Evolutionary conservation across 2,888 invertebrate genomes (phyloP).

Genomic region (Nephrotoma guestfalica): DNA sequence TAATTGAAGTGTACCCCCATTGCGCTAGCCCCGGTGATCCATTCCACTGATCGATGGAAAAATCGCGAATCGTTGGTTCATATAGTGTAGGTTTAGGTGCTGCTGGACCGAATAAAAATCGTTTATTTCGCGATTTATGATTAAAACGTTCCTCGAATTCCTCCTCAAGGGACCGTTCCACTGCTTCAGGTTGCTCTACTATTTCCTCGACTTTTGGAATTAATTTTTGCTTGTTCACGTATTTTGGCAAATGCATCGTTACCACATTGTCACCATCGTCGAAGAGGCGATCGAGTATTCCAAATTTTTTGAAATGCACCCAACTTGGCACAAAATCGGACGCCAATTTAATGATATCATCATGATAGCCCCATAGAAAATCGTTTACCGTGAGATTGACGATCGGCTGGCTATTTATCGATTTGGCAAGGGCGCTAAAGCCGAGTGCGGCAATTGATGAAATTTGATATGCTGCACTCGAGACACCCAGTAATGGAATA

Average conservation of each 20-base stretch:
- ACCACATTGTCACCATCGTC: constrained; percentile 45
- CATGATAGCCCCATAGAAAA: constrained; percentile 72
- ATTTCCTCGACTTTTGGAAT: not conserved
- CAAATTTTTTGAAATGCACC: constrained; percentile 66
- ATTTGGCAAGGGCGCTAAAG: constrained; percentile 40
- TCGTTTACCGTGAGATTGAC: constrained; percentile 49
- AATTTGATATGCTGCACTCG: constrained; percentile 22
- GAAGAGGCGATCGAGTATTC: constrained; percentile 64
- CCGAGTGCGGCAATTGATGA: constrained; percentile 39
- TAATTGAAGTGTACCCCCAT: constrained; percentile 42
- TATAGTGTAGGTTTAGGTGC: constrained; percentile 15
- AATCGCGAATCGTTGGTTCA: constrained; percentile 26
- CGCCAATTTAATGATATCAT: constrained; percentile 53
- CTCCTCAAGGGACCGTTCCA: not conserved
- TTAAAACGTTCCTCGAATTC: not conserved
- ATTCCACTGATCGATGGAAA: constrained; percentile 47
- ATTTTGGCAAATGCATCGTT: constrained; percentile 35
- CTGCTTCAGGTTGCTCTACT: not conserved
- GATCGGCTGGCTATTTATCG: constrained; percentile 45
- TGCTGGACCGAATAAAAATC: constrained; percentile 14
- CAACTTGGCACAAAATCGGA: constrained; percentile 50
- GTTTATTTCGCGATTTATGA: not conserved
- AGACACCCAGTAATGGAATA: constrained; percentile 37
- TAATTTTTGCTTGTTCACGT: not conserved
- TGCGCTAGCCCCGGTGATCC: constrained; percentile 47